Base-by-base conservation (phyloP, 53 echinoderm and acorn worm genomes). In the Holothuria leucospilota region DNA sequence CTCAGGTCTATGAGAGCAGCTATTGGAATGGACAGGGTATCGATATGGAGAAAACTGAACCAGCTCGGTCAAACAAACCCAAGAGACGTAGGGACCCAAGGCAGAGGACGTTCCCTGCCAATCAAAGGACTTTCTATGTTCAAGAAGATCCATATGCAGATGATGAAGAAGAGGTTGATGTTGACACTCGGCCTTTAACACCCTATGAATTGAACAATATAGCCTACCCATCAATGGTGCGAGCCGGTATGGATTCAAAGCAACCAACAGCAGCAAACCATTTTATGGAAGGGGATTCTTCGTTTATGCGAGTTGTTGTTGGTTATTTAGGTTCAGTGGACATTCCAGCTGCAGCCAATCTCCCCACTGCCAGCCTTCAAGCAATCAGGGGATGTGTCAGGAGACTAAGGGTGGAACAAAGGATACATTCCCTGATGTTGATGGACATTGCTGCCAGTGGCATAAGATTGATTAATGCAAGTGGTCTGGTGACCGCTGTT, bases 261-360 rank as follows among this genome's bases (percentile, higher is more conserved):
- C 56, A 85, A 59, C n/a, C 73, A 10, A 21, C 61, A 29, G 53
- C 28, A 14, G 25, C 87, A 63, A 56, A 65, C 7, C 16, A 67
- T 16, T 15, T 83, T n/a, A 42, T 42, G 26, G 67, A 67, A 13
- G 49, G n/a, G 24, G 51, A 83, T 6, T 67, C 84, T 4, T 41
- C 20, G 3, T 63, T 16, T 8, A 23, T 83, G 26, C 46, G 18
- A 6, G 95, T 90, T 21, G 83, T 99, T 14, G 92, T 99, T 60
- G 99, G 99, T 30, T 99, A 99, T 66, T 87, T 99, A 5, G 99
- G 99, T 7, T 99, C 99, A 41, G 95, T 99, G 82, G 95, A 99
- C 61, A 99, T 99, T 62, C 99, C 99, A 40, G 95, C 99, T 10
- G 91, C 95, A 5, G 99, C 99, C 13, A 99, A 99, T 68, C 89